Conservation (phyloP, 2,888 invertebrate species). For the Morpho achilles region DNA sequence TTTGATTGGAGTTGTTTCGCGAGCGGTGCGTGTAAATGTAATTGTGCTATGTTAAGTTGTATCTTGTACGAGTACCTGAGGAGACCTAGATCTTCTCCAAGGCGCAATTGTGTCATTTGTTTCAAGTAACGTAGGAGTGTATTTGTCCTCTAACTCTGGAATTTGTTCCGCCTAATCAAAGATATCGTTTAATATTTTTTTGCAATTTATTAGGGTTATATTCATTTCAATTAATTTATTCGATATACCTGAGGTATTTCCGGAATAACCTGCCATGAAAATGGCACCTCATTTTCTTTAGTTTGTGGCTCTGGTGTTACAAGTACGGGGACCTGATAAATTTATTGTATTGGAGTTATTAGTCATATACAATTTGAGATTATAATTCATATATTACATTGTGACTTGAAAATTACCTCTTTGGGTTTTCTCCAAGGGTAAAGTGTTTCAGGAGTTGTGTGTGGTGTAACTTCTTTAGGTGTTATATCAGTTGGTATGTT, state of each 20-base stretch:
- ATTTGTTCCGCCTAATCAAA: constrained; percentile 65
- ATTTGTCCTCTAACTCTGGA: constrained; percentile 65
- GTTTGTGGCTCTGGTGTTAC: constrained; percentile 47
- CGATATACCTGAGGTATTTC: constrained; percentile 68
- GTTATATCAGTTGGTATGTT: constrained; percentile 41
- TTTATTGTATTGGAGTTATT: background rate
- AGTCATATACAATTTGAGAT: too few species aligned
- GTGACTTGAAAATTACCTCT: constrained; percentile 37
- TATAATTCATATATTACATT: too few species aligned
- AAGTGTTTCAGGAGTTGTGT: constrained; percentile 38
- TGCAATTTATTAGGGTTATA: constrained; percentile 11
- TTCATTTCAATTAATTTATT: background rate
- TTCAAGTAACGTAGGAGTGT: constrained; percentile 63
- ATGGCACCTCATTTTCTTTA: constrained; percentile 54
- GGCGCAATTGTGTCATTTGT: constrained; percentile 49
- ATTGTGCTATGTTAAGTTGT: constrained; percentile 13
- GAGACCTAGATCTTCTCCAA: constrained; percentile 63
- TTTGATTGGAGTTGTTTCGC: constrained; percentile 3
- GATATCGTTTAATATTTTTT: constrained; percentile 20
- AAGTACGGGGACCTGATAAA: constrained; percentile 51
- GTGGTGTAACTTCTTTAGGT: constrained; percentile 34
- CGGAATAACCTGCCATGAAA: constrained; percentile 70
- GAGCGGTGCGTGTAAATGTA: constrained; percentile 14
- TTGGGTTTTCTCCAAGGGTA: constrained; percentile 44
- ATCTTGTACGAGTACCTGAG: constrained; percentile 50